These are phyloP conservation scores for Seira ritae DNA, from an alignment of 2,888 invertebrate species.

Conservation along the genomic window DNA sequence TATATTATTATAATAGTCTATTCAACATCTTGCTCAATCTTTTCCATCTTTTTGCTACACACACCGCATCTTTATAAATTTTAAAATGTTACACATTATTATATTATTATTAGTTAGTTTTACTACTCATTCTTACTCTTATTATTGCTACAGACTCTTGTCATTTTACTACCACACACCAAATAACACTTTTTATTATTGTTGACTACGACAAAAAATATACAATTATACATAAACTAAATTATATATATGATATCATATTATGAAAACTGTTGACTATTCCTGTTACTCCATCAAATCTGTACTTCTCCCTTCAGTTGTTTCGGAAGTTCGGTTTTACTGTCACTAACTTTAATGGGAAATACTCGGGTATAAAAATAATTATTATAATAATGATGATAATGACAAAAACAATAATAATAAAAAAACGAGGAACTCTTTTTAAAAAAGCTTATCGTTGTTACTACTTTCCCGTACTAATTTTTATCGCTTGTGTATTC, in stretches of 20 bases:
- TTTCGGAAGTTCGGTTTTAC: not conserved
- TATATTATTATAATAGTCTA: slow-evolving; percentile 23
- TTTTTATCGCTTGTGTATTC: not conserved
- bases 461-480: not conserved
- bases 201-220: no score
- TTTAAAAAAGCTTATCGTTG: not conserved
- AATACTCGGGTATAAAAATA: slow-evolving; percentile 4
- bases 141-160: not conserved
- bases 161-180: slow-evolving; percentile 31
- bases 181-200: no score
- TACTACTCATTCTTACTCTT: slow-evolving; percentile 29
- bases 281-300: not conserved
- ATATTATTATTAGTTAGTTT: no score
- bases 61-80: slow-evolving; percentile 28
- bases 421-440: slow-evolving; percentile 24
- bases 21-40: slow-evolving; percentile 68
- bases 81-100: no score
- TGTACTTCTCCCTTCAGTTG: no score
- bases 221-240: no score
- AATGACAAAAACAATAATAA: slow-evolving; percentile 25
- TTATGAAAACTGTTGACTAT: slow-evolving; percentile 26
- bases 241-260: no score
- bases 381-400: slow-evolving; percentile 26
- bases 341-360: slow-evolving; percentile 21
- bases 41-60: slow-evolving; percentile 71